Evolutionary conservation across 2,113 vertebrate species (phyloP).

Genomic region (Corythaixoides concolor): DNA sequence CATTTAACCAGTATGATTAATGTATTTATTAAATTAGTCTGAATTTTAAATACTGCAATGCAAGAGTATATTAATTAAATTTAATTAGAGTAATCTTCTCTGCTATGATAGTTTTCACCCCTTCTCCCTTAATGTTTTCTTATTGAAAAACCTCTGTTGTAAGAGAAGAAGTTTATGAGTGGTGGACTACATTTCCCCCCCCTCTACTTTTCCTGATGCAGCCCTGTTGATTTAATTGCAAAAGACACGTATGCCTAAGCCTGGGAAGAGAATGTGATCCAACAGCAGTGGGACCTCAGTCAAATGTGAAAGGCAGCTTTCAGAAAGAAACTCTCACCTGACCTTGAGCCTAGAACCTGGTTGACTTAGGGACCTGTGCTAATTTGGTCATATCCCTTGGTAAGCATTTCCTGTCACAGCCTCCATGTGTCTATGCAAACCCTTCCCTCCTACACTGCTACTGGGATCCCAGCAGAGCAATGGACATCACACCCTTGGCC

Average conservation of each 20-base stretch:
- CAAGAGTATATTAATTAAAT: constrained; percentile 42
- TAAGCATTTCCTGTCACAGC: not conserved
- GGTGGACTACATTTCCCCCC: not conserved
- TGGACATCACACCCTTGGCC: fast-evolving
- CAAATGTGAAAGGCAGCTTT: not conserved
- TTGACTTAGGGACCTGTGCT: fast-evolving
- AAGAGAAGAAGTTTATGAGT: not conserved
- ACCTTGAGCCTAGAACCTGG: not conserved
- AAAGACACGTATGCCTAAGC: not conserved
- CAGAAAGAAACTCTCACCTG: not conserved
- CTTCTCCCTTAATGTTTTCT: not conserved
- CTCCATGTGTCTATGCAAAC: fast-evolving
- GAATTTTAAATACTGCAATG: not conserved
- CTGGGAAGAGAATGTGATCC: not conserved
- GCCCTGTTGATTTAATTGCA: not conserved
- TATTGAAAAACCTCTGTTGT: not conserved
- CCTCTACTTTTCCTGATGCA: not conserved
- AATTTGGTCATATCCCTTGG: not conserved
- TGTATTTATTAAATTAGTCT: constrained; percentile 39
- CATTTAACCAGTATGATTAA: constrained; percentile 13
- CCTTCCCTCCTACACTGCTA: not conserved
- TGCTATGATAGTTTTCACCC: not conserved
- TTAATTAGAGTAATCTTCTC: constrained; percentile 39
- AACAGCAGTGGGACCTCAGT: not conserved
- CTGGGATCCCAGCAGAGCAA: not conserved